Evolutionary conservation across 2,888 invertebrate genomes (phyloP).

Genomic region (Synergus umbraculus): DNA sequence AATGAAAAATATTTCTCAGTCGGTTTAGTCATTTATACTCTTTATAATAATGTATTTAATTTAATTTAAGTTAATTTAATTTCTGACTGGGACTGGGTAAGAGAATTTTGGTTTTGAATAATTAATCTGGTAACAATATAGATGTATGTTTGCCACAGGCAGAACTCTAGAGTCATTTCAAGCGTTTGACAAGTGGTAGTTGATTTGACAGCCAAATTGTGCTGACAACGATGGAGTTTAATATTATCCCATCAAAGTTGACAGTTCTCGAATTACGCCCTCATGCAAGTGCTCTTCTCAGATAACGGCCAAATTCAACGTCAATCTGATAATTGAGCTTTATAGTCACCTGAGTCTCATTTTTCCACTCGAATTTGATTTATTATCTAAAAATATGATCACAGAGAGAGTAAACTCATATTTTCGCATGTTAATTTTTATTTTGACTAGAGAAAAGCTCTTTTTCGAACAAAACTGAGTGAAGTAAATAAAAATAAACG

Average conservation of each 20-base stretch:
- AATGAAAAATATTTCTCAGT: not conserved
- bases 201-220: conserved; percentile 35
- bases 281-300: conserved; percentile 12
- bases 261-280: conserved; percentile 18
- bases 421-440: no score
- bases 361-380: not conserved
- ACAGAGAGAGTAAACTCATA: no score
- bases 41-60: no score
- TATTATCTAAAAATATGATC: not conserved
- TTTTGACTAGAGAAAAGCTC: not conserved
- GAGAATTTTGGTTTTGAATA: conserved; percentile 4
- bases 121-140: conserved; percentile 15
- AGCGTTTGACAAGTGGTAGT: conserved; percentile 20
- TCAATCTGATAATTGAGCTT: not conserved
- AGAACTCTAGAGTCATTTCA: conserved; percentile 11
- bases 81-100: not conserved
- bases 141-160: not conserved
- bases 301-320: conserved; percentile 21
- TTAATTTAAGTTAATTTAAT: not conserved
- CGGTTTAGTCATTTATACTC: no score
- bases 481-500: not conserved
- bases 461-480: not conserved
- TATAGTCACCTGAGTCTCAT: not conserved
- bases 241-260: conserved; percentile 30
- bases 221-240: conserved; percentile 10